Conservation (phyloP, 2,797 vertebrate genomes). For the Megaceryle alcyon region DNA sequence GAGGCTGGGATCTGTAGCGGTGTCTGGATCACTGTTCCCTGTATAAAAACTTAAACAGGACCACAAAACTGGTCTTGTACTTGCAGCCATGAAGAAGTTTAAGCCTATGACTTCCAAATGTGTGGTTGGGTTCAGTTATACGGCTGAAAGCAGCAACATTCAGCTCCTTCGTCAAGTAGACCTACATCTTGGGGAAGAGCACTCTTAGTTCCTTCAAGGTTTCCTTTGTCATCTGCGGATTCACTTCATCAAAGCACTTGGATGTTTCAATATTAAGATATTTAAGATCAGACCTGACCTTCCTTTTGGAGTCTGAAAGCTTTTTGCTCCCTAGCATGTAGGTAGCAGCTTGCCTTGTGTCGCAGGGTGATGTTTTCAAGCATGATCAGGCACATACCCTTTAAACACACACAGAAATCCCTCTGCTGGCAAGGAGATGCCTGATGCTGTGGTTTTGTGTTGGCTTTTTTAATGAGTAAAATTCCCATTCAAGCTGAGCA, state of each 20-base stretch:
- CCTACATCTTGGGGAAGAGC: neutral
- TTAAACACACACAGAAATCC: neutral
- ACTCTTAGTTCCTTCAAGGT: constrained; percentile 27
- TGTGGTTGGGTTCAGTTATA: neutral
- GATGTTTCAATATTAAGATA: constrained; percentile 45
- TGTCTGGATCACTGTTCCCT: neutral
- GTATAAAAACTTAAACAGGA: neutral
- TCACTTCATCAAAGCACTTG: neutral
- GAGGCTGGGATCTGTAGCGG: neutral
- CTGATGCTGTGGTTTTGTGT: neutral
- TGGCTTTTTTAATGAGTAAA: neutral
- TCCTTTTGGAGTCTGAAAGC: neutral
- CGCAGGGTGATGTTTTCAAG: constrained; percentile 5
- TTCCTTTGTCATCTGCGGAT: constrained; percentile 32
- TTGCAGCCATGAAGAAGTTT: neutral
- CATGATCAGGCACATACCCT: neutral
- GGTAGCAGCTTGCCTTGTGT: neutral
- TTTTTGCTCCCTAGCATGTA: constrained; percentile 31
- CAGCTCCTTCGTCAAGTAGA: neutral
- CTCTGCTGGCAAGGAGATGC: neutral
- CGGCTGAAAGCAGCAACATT: neutral
- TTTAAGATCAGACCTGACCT: neutral
- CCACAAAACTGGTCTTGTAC: neutral
- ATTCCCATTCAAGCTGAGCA: neutral
- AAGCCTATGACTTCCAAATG: neutral